phyloP scores from a whole-genome alignment of 2,113 vertebrate species.

The Dunckerocampus dactyliophorus region DNA sequence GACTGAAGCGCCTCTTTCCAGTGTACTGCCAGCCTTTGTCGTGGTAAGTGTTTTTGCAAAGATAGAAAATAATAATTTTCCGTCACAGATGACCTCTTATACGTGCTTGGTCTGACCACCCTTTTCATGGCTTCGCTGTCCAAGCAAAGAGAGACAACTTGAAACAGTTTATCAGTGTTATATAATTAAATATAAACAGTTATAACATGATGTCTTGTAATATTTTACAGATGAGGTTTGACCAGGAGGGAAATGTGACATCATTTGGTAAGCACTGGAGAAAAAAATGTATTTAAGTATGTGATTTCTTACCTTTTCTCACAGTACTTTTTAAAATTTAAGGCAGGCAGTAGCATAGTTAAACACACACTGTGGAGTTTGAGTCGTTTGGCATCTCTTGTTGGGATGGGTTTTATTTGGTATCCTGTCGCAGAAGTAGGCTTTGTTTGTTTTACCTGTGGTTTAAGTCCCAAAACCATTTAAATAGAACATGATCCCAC shows the following conservation, averaged over 20 bases:
- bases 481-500: background rate
- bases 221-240: constrained; percentile 85
- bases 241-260: constrained; percentile 83
- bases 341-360: background rate
- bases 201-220: constrained; percentile 5
- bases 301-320: background rate
- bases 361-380: background rate
- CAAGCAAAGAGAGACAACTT: background rate
- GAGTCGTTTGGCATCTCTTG: too few relatives aligned
- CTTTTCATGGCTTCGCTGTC: background rate
- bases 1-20: constrained; percentile 79
- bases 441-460: background rate
- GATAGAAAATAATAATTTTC: background rate
- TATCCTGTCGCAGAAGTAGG: too few relatives aligned
- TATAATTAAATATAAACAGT: background rate
- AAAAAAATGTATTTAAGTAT: background rate
- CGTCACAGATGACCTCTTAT: background rate
- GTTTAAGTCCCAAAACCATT: background rate
- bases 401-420: too few relatives aligned
- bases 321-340: too few relatives aligned
- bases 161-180: background rate
- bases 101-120: background rate
- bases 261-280: constrained; percentile 82
- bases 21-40: constrained; percentile 82
- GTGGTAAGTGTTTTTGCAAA: constrained; percentile 77